phyloP scores from a whole-genome alignment of 2,888 invertebrate species.

The Drosophila mercatorum region DNA sequence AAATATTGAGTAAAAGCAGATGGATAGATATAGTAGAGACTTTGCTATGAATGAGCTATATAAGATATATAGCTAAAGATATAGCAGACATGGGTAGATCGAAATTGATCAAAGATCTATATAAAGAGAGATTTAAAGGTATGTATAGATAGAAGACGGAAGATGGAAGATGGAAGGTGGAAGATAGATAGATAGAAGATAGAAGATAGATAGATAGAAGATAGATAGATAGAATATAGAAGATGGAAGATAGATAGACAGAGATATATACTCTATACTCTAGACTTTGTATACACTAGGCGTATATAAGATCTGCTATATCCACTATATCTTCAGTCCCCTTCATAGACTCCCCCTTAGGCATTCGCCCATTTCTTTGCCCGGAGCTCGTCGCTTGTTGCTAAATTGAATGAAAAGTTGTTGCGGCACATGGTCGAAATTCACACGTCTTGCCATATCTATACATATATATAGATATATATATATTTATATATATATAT shows the following conservation, averaged over 20 bases:
- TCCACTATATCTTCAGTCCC: too few species aligned
- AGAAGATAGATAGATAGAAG: too few species aligned
- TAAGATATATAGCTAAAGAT: background rate
- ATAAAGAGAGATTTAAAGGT: background rate
- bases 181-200: too few species aligned
- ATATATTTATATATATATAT: too few species aligned
- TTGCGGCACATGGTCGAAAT: conserved; percentile 47
- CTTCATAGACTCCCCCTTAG: background rate
- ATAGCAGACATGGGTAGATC: background rate
- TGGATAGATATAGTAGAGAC: too few species aligned
- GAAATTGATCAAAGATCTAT: background rate
- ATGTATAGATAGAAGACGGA: background rate
- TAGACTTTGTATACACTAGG: background rate
- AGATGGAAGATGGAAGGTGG: too few species aligned
- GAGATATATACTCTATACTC: background rate
- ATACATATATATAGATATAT: background rate
- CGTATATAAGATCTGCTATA: background rate
- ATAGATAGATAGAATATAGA: too few species aligned
- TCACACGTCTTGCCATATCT: conserved; percentile 39
- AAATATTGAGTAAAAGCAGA: too few species aligned
- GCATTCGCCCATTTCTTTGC: background rate
- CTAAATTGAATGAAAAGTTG: conserved; percentile 18
- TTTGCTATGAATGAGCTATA: background rate
- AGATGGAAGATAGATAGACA: too few species aligned
- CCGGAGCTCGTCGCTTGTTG: conserved; percentile 19